Conservation (phyloP, 2,113 vertebrate species). For the Astur gentilis region DNA sequence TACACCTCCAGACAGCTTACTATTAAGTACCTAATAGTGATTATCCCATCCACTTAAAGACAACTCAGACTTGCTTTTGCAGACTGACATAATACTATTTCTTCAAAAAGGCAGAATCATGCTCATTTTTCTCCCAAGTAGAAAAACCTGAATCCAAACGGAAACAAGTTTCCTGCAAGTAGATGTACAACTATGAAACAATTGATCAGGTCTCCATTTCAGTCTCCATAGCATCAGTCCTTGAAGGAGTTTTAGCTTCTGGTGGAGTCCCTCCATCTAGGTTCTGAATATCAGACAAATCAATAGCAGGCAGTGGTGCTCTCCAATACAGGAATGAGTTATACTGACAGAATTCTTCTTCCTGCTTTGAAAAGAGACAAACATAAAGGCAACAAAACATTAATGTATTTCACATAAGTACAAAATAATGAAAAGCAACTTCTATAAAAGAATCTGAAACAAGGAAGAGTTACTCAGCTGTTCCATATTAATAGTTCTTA, state of each 20-base stretch:
- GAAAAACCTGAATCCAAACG: neutral
- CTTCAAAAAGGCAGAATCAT: neutral
- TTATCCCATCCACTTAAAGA: neutral
- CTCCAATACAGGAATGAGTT: constrained; percentile 95
- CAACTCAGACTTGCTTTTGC: constrained; percentile 31
- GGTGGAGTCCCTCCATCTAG: constrained; percentile 1
- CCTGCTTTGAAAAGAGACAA: constrained; percentile 58
- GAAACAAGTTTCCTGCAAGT: neutral
- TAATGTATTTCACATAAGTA: neutral
- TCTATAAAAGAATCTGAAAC: neutral
- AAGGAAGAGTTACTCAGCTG: neutral
- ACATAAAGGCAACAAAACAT: neutral
- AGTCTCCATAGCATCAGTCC: constrained; percentile 52
- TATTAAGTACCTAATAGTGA: neutral
- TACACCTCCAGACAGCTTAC: neutral
- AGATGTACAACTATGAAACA: neutral
- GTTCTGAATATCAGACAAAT: constrained; percentile 82
- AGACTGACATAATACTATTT: neutral
- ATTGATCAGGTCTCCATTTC: constrained; percentile 88
- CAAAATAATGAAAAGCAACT: neutral
- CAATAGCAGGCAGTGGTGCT: constrained; percentile 81
- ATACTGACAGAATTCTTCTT: constrained; percentile 77
- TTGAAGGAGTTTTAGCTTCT: constrained; percentile 16
- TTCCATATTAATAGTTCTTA: neutral
- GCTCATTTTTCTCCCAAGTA: neutral